Percentiles rank a stretch among this genome's conserved stretches.
phyloP scores from a whole-genome alignment of 2,888 invertebrate species.

The Stenolophus ochropezus region DNA sequence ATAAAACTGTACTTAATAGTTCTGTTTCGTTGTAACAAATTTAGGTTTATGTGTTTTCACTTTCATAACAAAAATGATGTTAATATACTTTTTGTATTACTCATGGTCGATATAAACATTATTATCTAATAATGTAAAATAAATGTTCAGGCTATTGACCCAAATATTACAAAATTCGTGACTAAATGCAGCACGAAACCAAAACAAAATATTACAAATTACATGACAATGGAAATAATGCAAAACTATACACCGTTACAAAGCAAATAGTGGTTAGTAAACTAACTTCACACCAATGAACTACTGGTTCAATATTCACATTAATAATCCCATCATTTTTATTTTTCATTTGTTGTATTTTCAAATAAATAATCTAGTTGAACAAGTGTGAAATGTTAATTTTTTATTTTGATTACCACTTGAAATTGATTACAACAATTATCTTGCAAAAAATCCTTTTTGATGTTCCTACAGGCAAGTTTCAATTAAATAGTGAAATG shows the following conservation, averaged over 20 bases:
- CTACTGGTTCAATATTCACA: too few species aligned
- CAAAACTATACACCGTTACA: background rate
- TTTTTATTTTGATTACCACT: too few species aligned
- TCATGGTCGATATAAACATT: slow-evolving; percentile 42
- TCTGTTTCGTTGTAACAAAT: slow-evolving; percentile 3
- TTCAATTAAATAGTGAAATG: background rate
- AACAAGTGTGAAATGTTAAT: too few species aligned
- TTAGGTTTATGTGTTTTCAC: slow-evolving; percentile 20
- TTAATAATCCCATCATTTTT: too few species aligned
- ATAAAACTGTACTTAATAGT: background rate
- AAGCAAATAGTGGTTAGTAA: too few species aligned
- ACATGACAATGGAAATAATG: background rate
- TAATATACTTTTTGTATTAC: slow-evolving; percentile 37
- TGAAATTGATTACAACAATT: background rate
- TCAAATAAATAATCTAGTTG: too few species aligned
- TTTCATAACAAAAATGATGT: slow-evolving; percentile 40
- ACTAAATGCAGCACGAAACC: slow-evolving; percentile 33
- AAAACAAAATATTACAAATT: background rate
- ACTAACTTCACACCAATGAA: too few species aligned
- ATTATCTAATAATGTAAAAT: slow-evolving; percentile 47
- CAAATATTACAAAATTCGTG: slow-evolving; percentile 55
- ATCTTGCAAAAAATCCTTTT: background rate
- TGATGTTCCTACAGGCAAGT: background rate
- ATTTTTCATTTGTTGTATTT: too few species aligned
- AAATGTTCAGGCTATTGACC: slow-evolving; percentile 43